A percentile compares a stretch with the other conserved stretches of the same genome.
phyloP scores from a whole-genome alignment of 2,888 invertebrate genomes.

The Pseudococcus longispinus region DNA sequence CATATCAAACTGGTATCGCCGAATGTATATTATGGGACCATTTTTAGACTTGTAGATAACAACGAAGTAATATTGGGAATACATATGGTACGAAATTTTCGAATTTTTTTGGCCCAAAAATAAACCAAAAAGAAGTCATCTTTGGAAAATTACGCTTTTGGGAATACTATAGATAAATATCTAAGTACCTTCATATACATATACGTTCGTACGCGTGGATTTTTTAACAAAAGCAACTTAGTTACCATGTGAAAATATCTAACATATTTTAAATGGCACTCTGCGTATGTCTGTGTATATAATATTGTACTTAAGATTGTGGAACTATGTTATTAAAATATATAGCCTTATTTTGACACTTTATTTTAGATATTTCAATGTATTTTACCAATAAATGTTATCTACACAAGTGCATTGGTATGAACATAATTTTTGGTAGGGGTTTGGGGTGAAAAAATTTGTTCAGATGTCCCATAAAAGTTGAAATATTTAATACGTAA shows the following conservation, averaged over 20 bases:
- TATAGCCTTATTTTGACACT: constrained; percentile 47
- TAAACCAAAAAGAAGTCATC: not conserved
- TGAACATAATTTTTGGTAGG: not conserved
- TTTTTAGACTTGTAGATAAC: constrained; percentile 43
- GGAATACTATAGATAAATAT: not conserved
- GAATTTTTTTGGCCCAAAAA: not conserved
- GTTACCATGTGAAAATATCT: constrained; percentile 47
- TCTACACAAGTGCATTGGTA: constrained; percentile 50
- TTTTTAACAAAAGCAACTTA: constrained; percentile 45
- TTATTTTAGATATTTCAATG: constrained; percentile 49
- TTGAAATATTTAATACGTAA: not conserved
- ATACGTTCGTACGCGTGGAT: not conserved
- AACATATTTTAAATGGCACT: constrained; percentile 40
- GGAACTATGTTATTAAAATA: constrained; percentile 50
- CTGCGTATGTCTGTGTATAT: constrained; percentile 52
- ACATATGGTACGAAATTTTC: not conserved
- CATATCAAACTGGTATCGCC: constrained; percentile 32
- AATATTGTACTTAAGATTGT: constrained; percentile 53
- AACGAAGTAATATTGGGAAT: not conserved
- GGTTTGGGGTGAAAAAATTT: not conserved
- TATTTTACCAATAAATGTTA: constrained; percentile 55
- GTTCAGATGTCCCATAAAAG: not conserved
- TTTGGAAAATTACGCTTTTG: not conserved
- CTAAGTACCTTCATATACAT: not conserved
- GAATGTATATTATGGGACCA: constrained; percentile 37